Base-by-base conservation (phyloP, 2,797 vertebrate genomes). In the Vireo griseus region DNA sequence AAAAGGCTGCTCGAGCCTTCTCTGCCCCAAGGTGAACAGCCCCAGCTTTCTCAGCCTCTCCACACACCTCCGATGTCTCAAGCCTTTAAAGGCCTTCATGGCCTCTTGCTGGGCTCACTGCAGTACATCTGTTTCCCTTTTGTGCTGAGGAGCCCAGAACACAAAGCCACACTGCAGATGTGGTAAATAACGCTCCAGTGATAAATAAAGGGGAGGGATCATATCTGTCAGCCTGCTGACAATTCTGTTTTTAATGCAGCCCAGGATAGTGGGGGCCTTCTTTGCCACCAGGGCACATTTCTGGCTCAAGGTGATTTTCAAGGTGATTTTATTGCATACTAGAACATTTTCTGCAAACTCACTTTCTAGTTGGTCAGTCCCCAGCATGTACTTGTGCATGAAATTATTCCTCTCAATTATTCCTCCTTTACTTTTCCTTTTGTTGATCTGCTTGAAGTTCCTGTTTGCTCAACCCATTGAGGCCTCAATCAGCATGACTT, bases 361-460 rank as follows among this genome's bases (percentile, higher is more conserved):
- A 8, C 9, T 82, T 55, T 57, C 22, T 17, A 29, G 42, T 29
- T 1, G 1, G 22, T 21, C 42, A 44, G 42, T 62, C 14, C 31
- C 16, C 19, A 69, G 19, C 22, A 37, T 0, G 0, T 12, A 48
- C 4, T 6, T 1, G 10, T 44, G 16, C 6, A 25, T 44, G n/a
- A 39, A 39, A 10, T 33, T 42, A 39, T 33, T 55, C 16, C 28
- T 69, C 10, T 19, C 8, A 13, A 50, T 35, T 35, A 35, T 35
- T 35, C 35, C 35, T 35, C 35, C 16, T 48, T 61, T 14, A 2
- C 19, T 50, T 45, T 50, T 51, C 11, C 17, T 44, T 69, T 63
- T 55, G 26, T 25, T 73, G 10, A 77, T 28, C 15, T 31, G 7
- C 17, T 54, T 58, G 28, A 80, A 35, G 22, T 26, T 54, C 15